Evolutionary conservation across 2,888 invertebrate genomes (phyloP), one percentile per base, ranked within the genome.

Genomic region (Morinoia aosen): DNA sequence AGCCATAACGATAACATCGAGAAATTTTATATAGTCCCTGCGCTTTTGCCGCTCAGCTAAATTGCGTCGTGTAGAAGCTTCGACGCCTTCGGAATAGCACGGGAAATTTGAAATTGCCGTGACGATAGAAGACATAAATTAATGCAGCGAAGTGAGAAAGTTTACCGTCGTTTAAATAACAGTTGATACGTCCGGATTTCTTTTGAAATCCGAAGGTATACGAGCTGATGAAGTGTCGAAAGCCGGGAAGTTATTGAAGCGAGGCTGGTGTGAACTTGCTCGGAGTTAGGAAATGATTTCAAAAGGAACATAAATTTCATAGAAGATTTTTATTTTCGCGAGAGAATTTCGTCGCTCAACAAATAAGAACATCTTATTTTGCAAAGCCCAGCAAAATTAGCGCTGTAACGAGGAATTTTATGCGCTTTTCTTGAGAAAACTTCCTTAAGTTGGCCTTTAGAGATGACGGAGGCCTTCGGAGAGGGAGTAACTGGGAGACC

Each of bases 1-100:
- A 33, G 76, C 76, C 76, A 76, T 33, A 76, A 76, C 76, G 76
- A 76, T 76, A 76, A 76, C 76, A 76, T 76, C 76, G 76, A 76
- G 33, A 76, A 76, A 25, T 76, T 76, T 76, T 33, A 76, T 33
- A 76, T 76, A 25, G 33, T 33, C 76, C 25, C 25, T 76, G 25
- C 16, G 76, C 76, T 76, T 76, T 76, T 76, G 25, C 76, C 16
- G 76, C 76, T 76, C 76, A 33, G 25, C 76, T 76, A 76, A 76
- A 76, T 33, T 76, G 25, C 33, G 76, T 76, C 76, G 76, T 76
- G 76, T 33, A 76, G 76, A 76, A 76, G 76, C 76, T 76, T 76
- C 76, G 76, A 76, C 25, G 33, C 76, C 76, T 76, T 76, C 33
- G 10, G 76, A 33, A 76, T 76, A 76, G 25, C 76, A 33, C 25